These are phyloP conservation scores for Taxidea taxus DNA, from an alignment of 2,113 vertebrate genomes.

Conservation along the genomic window DNA sequence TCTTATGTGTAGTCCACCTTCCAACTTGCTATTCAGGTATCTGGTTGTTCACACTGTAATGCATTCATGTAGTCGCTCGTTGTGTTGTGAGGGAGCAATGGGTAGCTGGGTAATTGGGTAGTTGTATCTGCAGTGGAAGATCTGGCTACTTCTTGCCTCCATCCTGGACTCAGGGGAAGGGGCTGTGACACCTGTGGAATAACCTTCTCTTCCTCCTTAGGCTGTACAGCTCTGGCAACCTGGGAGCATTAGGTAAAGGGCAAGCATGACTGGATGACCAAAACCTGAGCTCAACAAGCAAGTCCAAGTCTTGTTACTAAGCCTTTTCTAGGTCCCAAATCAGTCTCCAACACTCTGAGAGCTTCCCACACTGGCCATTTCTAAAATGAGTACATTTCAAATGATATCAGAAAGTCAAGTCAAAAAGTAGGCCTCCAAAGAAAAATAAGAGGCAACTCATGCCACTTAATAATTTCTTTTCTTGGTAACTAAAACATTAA, in stretches of 20 bases:
- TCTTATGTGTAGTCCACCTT: fast-evolving
- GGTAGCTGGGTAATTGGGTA: not conserved
- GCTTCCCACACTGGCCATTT: not conserved
- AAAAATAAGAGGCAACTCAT: not conserved
- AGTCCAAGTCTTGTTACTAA: not conserved
- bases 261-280: too few species aligned
- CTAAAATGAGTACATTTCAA: not conserved
- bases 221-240: not conserved
- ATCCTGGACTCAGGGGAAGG: not conserved
- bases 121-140: not conserved
- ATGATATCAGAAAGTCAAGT: not conserved
- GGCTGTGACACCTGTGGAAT: fast-evolving
- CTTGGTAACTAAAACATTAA: not conserved
- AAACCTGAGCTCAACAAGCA: not conserved
- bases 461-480: not conserved
- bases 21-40: not conserved
- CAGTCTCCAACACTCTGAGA: not conserved
- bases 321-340: not conserved
- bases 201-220: not conserved
- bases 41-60: too few species aligned
- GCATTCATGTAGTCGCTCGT: too few species aligned
- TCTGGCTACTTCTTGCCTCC: not conserved
- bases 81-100: fast-evolving
- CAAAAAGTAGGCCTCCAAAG: not conserved
- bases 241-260: fast-evolving